Evolutionary conservation across 2,113 vertebrate species (phyloP).

Genomic region (Cephalophus harveyi): DNA sequence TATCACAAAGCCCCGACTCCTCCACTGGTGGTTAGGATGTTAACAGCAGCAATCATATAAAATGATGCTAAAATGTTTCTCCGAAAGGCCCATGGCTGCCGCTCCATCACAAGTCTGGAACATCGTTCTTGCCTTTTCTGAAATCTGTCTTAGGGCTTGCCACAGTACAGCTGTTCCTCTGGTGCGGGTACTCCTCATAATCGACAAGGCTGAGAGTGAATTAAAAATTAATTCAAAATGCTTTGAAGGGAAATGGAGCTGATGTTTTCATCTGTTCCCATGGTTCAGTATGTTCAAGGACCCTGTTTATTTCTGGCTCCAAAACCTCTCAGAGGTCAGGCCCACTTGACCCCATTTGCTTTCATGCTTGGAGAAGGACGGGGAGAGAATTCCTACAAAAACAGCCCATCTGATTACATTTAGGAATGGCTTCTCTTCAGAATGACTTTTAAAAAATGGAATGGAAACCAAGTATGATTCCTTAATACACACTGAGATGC

Average conservation of each 20-base stretch:
- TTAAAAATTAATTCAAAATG: conserved; percentile 22
- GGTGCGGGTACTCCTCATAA: not conserved
- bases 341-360: too few relatives aligned
- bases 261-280: not conserved
- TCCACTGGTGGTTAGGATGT: not conserved
- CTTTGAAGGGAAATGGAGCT: not conserved
- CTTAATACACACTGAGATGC: not conserved
- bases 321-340: not conserved
- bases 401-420: too few relatives aligned
- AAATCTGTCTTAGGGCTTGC: not conserved
- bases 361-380: too few relatives aligned
- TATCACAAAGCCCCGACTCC: not conserved
- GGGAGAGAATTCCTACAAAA: too few relatives aligned
- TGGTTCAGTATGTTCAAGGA: not conserved
- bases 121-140: not conserved
- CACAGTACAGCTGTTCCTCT: not conserved
- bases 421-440: not conserved
- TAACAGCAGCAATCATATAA: not conserved
- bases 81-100: not conserved
- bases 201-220: not conserved
- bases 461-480: not conserved
- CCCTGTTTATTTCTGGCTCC: not conserved
- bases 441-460: not conserved
- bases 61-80: not conserved
- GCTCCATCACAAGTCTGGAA: not conserved